These are phyloP conservation scores for Streptopelia turtur DNA, from an alignment of 2,797 vertebrate species.

Conservation along the genomic window DNA sequence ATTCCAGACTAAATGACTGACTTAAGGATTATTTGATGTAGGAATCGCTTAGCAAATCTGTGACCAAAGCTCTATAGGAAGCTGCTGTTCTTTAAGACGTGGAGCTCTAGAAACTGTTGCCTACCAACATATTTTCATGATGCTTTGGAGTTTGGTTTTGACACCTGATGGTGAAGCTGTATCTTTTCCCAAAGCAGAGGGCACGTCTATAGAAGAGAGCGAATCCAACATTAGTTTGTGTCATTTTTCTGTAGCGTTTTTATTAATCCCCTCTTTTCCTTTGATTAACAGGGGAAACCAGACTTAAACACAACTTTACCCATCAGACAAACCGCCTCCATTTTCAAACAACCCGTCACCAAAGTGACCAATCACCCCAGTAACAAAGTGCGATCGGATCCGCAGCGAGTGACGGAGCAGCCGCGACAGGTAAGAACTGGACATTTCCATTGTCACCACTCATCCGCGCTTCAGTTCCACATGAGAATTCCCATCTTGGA, in stretches of 20 bases:
- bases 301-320: slow-evolving; percentile 93
- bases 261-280: background rate
- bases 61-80: too few relatives aligned
- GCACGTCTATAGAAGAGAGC: background rate
- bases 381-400: slow-evolving; percentile 93
- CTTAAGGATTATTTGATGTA: too few relatives aligned
- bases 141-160: too few relatives aligned
- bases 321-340: slow-evolving; percentile 94
- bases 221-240: background rate
- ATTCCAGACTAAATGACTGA: too few relatives aligned
- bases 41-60: too few relatives aligned
- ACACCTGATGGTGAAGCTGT: too few relatives aligned
- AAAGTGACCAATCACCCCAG: slow-evolving; percentile 92
- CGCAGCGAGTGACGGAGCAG: slow-evolving; percentile 88
- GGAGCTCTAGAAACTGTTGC: too few relatives aligned
- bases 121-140: too few relatives aligned
- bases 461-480: background rate
- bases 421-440: slow-evolving; percentile 86
- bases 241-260: background rate
- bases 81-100: too few relatives aligned
- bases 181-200: too few relatives aligned
- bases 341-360: slow-evolving; percentile 96
- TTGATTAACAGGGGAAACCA: slow-evolving; percentile 82
- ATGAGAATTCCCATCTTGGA: background rate
- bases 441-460: too few relatives aligned